Evolutionary conservation across 2,888 invertebrate species (phyloP).

Genomic region (Biston stratarius): DNA sequence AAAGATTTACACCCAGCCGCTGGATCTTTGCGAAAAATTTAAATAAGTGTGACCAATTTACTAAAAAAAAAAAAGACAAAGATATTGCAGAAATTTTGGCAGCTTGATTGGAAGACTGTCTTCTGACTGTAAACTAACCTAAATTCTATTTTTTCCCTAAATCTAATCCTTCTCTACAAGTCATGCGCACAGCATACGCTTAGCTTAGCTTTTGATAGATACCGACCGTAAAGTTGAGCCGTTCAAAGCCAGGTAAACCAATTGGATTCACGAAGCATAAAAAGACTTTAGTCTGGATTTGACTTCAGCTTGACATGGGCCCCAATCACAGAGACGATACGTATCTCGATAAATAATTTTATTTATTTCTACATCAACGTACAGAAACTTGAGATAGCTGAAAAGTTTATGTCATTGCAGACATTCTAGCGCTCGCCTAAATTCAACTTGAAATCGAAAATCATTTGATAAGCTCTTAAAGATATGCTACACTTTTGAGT

Average conservation of each 20-base stretch:
- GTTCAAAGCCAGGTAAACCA: conserved; percentile 4
- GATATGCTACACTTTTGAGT: background rate
- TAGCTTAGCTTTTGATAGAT: conserved; percentile 7
- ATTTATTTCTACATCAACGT: background rate
- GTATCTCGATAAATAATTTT: background rate
- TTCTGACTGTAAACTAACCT: no score
- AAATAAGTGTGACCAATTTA: no score
- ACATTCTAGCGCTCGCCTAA: background rate
- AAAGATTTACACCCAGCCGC: no score
- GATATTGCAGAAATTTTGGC: no score
- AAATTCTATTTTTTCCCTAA: no score
- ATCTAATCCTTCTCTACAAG: no score
- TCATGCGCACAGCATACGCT: no score
- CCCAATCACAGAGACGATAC: background rate
- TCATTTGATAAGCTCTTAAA: background rate
- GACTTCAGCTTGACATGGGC: background rate
- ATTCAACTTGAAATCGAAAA: no score
- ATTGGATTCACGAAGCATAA: conserved; percentile 6
- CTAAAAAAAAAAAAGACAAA: background rate
- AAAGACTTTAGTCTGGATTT: conserved; percentile 12
- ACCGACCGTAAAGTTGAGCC: conserved; percentile 3
- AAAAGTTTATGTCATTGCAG: background rate
- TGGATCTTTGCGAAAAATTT: no score
- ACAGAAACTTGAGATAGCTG: background rate
- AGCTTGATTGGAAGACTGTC: no score